phyloP scores from a whole-genome alignment of 1,140 invertebrate species.

The Metopolophium dirhodum region DNA sequence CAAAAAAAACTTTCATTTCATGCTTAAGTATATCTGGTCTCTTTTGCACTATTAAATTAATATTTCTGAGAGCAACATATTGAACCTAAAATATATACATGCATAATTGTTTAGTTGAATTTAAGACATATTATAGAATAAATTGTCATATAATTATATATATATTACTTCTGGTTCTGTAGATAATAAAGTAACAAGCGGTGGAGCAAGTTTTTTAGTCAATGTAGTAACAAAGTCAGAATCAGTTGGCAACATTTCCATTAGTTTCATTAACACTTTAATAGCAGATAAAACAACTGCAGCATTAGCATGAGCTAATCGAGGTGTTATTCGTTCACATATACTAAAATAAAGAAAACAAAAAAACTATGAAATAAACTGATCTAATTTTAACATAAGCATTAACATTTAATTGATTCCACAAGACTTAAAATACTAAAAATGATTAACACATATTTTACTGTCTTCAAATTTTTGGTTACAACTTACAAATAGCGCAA shows the following conservation, averaged over 20 bases:
- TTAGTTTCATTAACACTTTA: conserved; percentile 96
- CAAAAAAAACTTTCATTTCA: conserved; percentile 99
- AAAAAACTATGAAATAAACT: neutral
- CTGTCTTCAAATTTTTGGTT: neutral
- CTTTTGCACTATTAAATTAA: conserved; percentile 99
- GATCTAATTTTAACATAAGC: neutral
- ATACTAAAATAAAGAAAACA: conserved; percentile 69
- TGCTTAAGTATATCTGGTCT: conserved; percentile 98
- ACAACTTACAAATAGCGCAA: neutral
- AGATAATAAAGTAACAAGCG: conserved; percentile 96
- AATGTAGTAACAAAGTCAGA: conserved; percentile 93
- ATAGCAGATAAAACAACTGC: conserved; percentile 99
- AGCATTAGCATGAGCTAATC: conserved; percentile 98
- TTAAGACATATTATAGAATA: neutral
- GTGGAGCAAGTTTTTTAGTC: conserved; percentile 96
- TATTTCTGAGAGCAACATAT: conserved; percentile 97
- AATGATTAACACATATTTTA: neutral
- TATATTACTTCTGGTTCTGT: conserved; percentile 87
- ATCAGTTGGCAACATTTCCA: conserved; percentile 94
- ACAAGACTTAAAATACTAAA: neutral
- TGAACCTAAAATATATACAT: conserved; percentile 69
- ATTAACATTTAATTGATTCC: neutral
- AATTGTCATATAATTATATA: neutral
- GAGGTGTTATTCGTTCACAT: conserved; percentile 96
- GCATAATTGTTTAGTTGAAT: neutral